Conservation (phyloP, 35 echinoderm and acorn worm species). For the Lytechinus pictus region DNA sequence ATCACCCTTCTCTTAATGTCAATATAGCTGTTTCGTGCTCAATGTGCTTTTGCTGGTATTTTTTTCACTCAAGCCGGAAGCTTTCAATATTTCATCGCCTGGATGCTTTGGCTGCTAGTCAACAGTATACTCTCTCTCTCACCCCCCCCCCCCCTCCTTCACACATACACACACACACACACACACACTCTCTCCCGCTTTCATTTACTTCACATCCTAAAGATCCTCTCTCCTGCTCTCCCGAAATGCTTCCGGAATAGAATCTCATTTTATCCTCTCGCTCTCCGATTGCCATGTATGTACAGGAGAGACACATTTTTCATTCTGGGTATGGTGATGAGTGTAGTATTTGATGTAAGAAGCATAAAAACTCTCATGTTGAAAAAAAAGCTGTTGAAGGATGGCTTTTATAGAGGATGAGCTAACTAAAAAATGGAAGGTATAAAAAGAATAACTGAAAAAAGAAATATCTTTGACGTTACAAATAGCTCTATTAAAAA, state of each 20-base stretch:
- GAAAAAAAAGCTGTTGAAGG: not conserved
- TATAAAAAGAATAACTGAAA: not conserved
- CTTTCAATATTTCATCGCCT: conserved; percentile 53
- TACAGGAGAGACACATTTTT: not conserved
- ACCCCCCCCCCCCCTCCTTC: not conserved
- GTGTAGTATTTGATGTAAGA: too few relatives aligned
- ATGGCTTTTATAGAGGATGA: not conserved
- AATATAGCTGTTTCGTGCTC: conserved; percentile 41
- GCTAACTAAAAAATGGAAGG: not conserved
- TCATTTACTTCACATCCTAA: not conserved
- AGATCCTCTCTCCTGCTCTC: not conserved
- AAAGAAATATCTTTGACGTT: not conserved
- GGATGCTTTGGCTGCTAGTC: conserved; percentile 39
- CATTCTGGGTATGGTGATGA: not conserved
- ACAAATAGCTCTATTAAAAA: too few relatives aligned
- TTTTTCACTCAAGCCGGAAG: conserved; percentile 49
- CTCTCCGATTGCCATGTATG: not conserved
- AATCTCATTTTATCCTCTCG: not conserved
- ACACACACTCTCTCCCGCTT: not conserved
- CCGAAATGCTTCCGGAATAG: conserved; percentile 9
- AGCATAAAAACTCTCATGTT: not conserved
- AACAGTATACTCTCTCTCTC: not conserved
- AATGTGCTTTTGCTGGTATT: conserved; percentile 31
- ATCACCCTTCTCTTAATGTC: conserved; percentile 49
- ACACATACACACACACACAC: not conserved